Base-by-base conservation (phyloP, 2,888 invertebrate genomes). In the Tupiocoris notatus region DNA sequence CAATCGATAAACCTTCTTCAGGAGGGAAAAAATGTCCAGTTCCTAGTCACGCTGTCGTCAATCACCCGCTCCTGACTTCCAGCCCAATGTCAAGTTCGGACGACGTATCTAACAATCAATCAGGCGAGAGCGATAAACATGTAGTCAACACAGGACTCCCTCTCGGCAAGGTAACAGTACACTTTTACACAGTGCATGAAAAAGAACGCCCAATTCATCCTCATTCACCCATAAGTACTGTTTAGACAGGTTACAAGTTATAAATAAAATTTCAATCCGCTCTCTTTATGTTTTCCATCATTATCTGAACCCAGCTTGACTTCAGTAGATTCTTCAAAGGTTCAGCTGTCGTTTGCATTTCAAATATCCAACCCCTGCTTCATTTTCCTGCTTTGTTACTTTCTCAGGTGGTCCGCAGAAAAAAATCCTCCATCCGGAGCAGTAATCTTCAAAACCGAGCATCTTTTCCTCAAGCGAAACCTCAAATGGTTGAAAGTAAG, bases 121-220 rank as follows among this genome's bases (percentile, higher is more conserved):
- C 88, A 0, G 86, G 86, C 2, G 89, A 89, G 80, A 88, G 88
- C 70, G 86, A 85, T 65, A 86, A 87, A 57, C 85, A 89, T 68
- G 88, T 90, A 64, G 75, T 77, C 6, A 89, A 88, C 23, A 89
- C 89, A 1, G 89, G 90, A 81, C 82, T 91, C 79, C 89, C 90
- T 18, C 88, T 90, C n/a, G 92, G 91, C 78, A 91, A 91, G 86
- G 91, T 90, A 81, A 39, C n/a, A n/a, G n/a, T n/a, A n/a, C n/a
- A n/a, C n/a, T n/a, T n/a, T n/a, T n/a, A n/a, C n/a, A n/a, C n/a
- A n/a, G n/a, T n/a, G n/a, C n/a, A n/a, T n/a, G n/a, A n/a, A n/a
- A n/a, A n/a, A n/a, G n/a, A n/a, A n/a, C n/a, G n/a, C n/a, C n/a
- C n/a, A n/a, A n/a, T n/a, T n/a, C n/a, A n/a, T n/a, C n/a, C n/a